Evolutionary conservation across 2,888 invertebrate genomes (phyloP).

Genomic region (Branchinecta sandiegonensis): DNA sequence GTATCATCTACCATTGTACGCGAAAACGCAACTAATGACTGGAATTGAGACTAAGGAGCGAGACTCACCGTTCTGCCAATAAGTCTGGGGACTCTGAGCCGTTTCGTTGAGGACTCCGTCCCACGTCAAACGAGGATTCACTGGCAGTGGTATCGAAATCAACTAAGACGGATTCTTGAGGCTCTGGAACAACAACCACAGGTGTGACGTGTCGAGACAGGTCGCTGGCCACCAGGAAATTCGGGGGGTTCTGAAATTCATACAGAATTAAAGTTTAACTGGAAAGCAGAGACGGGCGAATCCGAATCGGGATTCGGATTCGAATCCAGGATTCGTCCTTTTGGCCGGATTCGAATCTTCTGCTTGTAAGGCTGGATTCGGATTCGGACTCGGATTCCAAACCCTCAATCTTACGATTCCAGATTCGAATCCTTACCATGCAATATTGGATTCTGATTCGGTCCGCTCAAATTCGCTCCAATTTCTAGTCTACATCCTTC

Average conservation of each 20-base stretch:
- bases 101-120: conserved; percentile 31
- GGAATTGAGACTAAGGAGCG: not conserved
- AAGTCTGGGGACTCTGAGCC: conserved; percentile 40
- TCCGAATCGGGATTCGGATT: too few relatives aligned
- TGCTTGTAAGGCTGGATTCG: too few relatives aligned
- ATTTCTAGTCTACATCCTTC: too few relatives aligned
- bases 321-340: too few relatives aligned
- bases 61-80: conserved; percentile 37
- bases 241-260: conserved; percentile 59
- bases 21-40: conserved; percentile 26
- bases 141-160: conserved; percentile 35
- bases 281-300: too few relatives aligned
- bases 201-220: conserved; percentile 86
- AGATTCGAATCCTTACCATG: too few relatives aligned
- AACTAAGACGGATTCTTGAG: conserved; percentile 39
- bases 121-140: conserved; percentile 32
- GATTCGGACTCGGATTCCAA: too few relatives aligned
- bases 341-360: too few relatives aligned
- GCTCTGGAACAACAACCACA: conserved; percentile 67
- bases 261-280: conserved; percentile 23
- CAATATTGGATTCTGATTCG: too few relatives aligned
- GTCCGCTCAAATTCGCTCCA: too few relatives aligned
- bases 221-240: conserved; percentile 82
- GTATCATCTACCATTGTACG: conserved; percentile 21
- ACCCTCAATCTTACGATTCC: too few relatives aligned